Evolutionary conservation across 2,888 invertebrate genomes (phyloP), one percentile per base, ranked within the genome.

Genomic region (Agrotis ipsilon): DNA sequence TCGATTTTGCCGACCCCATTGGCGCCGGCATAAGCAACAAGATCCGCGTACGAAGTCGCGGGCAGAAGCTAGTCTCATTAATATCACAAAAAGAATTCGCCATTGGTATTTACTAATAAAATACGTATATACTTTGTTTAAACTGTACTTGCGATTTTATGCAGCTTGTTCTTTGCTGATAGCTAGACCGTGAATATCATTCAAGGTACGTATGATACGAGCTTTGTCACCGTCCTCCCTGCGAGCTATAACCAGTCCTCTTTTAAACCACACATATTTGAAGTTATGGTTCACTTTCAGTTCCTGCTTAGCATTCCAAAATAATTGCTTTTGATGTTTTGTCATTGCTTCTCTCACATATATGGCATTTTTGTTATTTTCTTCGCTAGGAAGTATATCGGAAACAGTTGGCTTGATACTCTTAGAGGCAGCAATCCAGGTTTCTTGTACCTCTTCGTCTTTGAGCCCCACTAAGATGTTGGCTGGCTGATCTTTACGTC

Each of bases 211-310:
- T 18, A 68, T 2, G 14, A 43, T 43, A 27, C 14, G 7, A 57
- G 18, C 43, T 58, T 68, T 69, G 1, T 59, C 58, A 21, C 49
- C 43, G 11, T 69, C 64, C 6, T 69, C 60, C 9, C 60, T 70
- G 14, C 39, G 59, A 9, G 54, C 64, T 58, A 39, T 54, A 1
- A 65, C 43, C 9, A 54, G 32, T 18, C 64, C 70, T 64, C 19
- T 32, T 39, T 59, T 59, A 2, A 70, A 70, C 63, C 69, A 70
- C n/a, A 64, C 70, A 11, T 70, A 64, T n/a, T 70, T 70, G 45
- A 21, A 70, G 14, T 54, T 59, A 1, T 43, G 52, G 4, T 70
- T 64, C 2, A 48, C 13, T 54, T 64, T 70, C 16, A 70, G 64
- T 11, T 70, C 70, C 32, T 70, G 70, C 51, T 70, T 70, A 1